These are phyloP conservation scores for Chromobotia macracanthus DNA, from an alignment of 2,797 vertebrate species.

Conservation along the genomic window DNA sequence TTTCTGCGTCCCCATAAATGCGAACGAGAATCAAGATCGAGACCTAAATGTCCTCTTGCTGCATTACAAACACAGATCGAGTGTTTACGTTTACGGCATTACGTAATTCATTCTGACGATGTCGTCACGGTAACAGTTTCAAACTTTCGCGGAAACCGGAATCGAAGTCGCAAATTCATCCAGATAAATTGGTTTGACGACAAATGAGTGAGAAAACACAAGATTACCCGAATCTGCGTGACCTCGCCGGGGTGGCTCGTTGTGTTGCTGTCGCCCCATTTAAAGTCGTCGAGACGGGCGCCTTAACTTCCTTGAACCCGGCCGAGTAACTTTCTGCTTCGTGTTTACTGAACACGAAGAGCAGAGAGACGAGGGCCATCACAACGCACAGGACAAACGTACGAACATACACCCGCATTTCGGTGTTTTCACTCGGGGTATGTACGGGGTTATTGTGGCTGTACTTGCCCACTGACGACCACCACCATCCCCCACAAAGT, in stretches of 20 bases:
- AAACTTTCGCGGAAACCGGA: background rate
- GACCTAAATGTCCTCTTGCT: background rate
- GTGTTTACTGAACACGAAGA: conserved; percentile 84
- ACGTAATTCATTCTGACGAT: background rate
- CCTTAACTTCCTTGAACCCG: conserved; percentile 9
- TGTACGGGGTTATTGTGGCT: background rate
- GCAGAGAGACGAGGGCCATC: conserved; percentile 82
- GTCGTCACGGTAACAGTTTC: background rate
- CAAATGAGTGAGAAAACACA: background rate
- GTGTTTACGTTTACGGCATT: no score
- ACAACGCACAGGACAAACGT: conserved; percentile 80
- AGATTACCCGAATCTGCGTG: background rate
- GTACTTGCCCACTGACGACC: conserved; percentile 11
- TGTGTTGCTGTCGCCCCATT: conserved; percentile 22
- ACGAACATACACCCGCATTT: conserved; percentile 84
- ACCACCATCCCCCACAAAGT: conserved; percentile 28
- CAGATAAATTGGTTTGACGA: background rate
- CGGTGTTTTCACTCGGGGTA: background rate
- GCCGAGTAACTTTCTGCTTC: conserved; percentile 38
- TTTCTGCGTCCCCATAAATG: background rate
- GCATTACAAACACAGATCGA: background rate
- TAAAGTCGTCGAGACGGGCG: background rate
- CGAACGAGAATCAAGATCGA: no score
- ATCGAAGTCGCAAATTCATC: background rate
- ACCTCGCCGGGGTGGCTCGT: background rate